phyloP scores from a whole-genome alignment of 2,113 vertebrate genomes.

The Aix galericulata region DNA sequence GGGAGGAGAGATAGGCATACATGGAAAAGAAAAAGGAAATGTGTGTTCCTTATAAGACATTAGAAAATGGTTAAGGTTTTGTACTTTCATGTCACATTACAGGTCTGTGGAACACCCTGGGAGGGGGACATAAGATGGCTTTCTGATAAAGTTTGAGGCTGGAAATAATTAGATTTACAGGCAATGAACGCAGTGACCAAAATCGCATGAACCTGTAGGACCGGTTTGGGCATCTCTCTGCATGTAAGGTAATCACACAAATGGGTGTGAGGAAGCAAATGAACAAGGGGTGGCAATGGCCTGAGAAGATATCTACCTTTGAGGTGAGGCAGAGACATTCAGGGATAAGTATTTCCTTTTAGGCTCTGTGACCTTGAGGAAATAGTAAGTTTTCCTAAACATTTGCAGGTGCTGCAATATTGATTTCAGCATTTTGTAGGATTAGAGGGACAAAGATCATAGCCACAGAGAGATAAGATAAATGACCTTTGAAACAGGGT shows the following conservation, averaged over 20 bases:
- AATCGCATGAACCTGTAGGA: conserved; percentile 27
- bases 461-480: background rate
- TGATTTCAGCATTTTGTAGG: background rate
- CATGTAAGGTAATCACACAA: background rate
- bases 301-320: background rate
- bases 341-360: background rate
- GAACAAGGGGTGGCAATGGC: background rate
- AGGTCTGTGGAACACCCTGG: background rate
- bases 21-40: background rate
- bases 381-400: background rate
- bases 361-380: background rate
- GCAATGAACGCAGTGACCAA: background rate
- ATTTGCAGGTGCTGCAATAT: background rate
- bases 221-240: conserved; percentile 30
- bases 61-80: background rate
- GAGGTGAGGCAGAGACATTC: background rate
- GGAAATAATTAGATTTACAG: background rate
- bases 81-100: rapidly evolving
- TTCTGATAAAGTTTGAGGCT: background rate
- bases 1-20: background rate
- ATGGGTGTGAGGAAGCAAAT: conserved; percentile 34
- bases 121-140: background rate
- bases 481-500: background rate
- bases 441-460: background rate
- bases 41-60: background rate